Evolutionary conservation across 2,888 invertebrate species (phyloP), one percentile per base, ranked within the genome.

Genomic region (Pheosia gnoma): DNA sequence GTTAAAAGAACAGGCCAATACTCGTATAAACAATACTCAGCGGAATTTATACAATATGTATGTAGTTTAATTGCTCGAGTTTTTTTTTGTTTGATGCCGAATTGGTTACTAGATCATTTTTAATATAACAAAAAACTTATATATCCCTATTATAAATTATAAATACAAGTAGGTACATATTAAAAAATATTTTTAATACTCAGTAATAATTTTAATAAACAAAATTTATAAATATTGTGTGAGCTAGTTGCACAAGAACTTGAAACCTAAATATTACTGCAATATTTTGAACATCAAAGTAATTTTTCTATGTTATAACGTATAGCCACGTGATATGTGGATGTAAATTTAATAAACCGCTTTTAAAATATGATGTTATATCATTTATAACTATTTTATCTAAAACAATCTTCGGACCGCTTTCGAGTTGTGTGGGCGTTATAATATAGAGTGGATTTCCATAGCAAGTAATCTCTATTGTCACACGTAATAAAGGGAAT

Each of bases 401-500:
- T 58, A 59, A 66, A 71, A 66, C 65, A 66, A 67, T 71, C 58
- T 55, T 62, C 38, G 37, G n/a, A 59, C 45, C 39, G 36, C 36
- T 57, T 45, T 9, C 43, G 39, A 13, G 52, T 4, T 43, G 58
- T 39, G 74, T 75, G 68, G 68, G 73, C 61, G 68, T 62, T 55
- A 61, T 62, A 43, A 58, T 49, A 59, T 60, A 61, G 56, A 60
- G 39, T 49, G 47, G 9, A 45, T 58, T 57, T 53, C 63, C 61
- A 70, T 70, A 72, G 68, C 63, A 66, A 77, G 67, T 68, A 66
- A 70, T 82, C 70, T 69, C 78, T 60, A 80, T 82, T 64, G 66
- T 57, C 39, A 80, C 66, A 86, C 81, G 82, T 81, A 85, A 81
- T 81, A 72, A 58, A 66, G 64, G 73, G 72, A 80, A 81, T 85